A percentile compares a stretch with the other conserved stretches of the same genome.
phyloP scores from a whole-genome alignment of 2,888 invertebrate species.

The Synergus itoensis region DNA sequence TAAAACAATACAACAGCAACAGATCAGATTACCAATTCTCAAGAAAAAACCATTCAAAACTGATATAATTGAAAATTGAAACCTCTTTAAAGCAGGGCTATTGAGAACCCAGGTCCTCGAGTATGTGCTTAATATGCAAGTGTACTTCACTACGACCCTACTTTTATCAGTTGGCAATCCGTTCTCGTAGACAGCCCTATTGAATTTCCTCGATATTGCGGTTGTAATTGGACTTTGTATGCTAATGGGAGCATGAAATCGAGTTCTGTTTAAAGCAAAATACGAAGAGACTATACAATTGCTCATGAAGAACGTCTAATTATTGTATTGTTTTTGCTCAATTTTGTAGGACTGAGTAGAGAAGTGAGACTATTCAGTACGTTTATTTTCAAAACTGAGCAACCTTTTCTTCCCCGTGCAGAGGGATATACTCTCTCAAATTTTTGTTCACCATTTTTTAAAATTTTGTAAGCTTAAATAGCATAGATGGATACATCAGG shows the following conservation, averaged over 20 bases:
- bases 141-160: constrained; percentile 7
- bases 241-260: constrained; percentile 53
- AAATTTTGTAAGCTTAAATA: too few species aligned
- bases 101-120: not conserved
- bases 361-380: too few species aligned
- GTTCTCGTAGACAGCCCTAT: constrained; percentile 15
- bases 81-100: not conserved
- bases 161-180: constrained; percentile 16
- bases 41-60: not conserved
- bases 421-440: too few species aligned
- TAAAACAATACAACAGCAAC: not conserved
- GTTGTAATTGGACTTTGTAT: constrained; percentile 50
- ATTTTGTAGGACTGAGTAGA: not conserved
- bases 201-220: constrained; percentile 47
- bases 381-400: too few species aligned
- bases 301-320: not conserved
- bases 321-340: not conserved
- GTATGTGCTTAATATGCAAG: not conserved
- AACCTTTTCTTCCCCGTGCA: too few species aligned
- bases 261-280: constrained; percentile 28
- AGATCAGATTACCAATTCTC: constrained; percentile 20
- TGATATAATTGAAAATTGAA: not conserved
- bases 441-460: too few species aligned
- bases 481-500: too few species aligned
- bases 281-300: not conserved